phyloP scores from a whole-genome alignment of 64 coral and sea anemone species.

The Actinia tenebrosa region DNA sequence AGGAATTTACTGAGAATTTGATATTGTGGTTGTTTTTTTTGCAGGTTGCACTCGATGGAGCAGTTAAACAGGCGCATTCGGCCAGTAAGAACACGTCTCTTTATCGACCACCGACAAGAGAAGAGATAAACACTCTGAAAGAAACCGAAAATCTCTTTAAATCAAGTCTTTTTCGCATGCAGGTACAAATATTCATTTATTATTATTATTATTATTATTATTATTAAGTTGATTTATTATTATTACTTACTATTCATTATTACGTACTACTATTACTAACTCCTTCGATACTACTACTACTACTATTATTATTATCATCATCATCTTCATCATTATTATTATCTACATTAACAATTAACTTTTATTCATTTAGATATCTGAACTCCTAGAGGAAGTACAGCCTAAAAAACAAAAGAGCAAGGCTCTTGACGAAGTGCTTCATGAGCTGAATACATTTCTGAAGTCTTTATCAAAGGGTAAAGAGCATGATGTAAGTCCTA shows the following conservation, averaged over 20 bases:
- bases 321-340: background rate
- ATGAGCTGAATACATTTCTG: conserved; percentile 55
- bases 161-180: conserved; percentile 87
- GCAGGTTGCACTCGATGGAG: background rate
- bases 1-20: background rate
- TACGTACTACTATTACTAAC: too few species aligned
- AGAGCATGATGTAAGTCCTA: conserved; percentile 47
- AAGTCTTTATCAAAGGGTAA: conserved; percentile 41
- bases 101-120: conserved; percentile 78
- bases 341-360: background rate
- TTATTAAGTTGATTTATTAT: background rate
- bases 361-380: conserved; percentile 41
- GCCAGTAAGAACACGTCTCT: conserved; percentile 20
- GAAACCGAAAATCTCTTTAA: conserved; percentile 92
- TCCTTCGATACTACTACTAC: too few species aligned
- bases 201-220: background rate
- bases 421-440: conserved; percentile 58
- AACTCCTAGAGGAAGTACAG: conserved; percentile 67
- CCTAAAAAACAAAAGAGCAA: conserved; percentile 68
- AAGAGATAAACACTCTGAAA: conserved; percentile 68
- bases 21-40: background rate
- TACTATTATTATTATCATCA: too few species aligned
- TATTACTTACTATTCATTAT: too few species aligned
- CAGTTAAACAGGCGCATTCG: background rate
- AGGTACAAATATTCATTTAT: conserved; percentile 27